phyloP scores from a whole-genome alignment of 64 coral and sea anemone genomes.

The Stylophora pistillata region DNA sequence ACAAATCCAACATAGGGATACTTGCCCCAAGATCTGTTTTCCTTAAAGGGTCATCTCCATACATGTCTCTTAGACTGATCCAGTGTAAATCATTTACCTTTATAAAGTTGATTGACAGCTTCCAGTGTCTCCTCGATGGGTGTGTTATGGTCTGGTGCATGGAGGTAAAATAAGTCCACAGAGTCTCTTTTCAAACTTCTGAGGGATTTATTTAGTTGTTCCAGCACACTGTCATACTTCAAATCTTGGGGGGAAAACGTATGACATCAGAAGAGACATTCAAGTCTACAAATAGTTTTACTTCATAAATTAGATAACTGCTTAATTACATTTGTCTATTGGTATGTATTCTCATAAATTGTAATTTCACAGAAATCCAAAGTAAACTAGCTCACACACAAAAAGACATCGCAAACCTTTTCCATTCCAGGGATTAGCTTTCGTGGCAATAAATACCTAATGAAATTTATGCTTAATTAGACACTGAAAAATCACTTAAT shows the following conservation, averaged over 20 bases:
- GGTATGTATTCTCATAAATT: no score
- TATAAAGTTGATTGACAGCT: slow-evolving; percentile 76
- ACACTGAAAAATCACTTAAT: no score
- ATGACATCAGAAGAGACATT: slow-evolving; percentile 18
- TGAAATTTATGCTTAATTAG: background rate
- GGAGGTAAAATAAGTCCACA: slow-evolving; percentile 84
- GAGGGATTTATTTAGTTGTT: slow-evolving; percentile 77
- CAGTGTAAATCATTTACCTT: slow-evolving; percentile 21
- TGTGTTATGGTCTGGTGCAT: slow-evolving; percentile 78
- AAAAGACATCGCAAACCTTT: background rate
- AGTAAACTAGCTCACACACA: no score
- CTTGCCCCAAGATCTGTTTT: no score
- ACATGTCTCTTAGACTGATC: no score
- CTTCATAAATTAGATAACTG: no score
- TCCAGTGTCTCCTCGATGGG: slow-evolving; percentile 83
- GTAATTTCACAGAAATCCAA: no score
- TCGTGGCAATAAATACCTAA: slow-evolving; percentile 57
- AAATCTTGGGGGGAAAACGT: no score
- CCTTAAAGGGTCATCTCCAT: no score
- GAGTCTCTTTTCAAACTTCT: slow-evolving; percentile 61
- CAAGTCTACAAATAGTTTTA: background rate
- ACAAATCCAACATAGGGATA: no score
- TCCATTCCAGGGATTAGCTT: slow-evolving; percentile 33
- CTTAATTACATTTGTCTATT: background rate
- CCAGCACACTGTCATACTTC: slow-evolving; percentile 57